Percentiles rank a stretch among this genome's conserved stretches.
Conservation (phyloP, 2,797 vertebrate genomes). For the Phataginus tetradactyla region DNA sequence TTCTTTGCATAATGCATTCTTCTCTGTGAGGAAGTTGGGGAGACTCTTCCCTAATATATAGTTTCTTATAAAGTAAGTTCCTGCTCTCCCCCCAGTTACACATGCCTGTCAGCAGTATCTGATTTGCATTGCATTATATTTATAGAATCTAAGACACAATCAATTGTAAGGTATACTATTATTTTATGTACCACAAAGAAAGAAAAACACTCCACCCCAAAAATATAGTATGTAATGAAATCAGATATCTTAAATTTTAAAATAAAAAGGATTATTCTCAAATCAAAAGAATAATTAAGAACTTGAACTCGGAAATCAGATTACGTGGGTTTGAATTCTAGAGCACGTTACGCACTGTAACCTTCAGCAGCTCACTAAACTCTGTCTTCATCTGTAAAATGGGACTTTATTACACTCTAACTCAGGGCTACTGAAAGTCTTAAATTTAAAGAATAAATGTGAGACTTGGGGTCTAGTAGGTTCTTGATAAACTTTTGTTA, state of each 20-base stretch:
- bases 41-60: constrained; percentile 54
- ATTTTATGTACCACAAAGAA: constrained; percentile 38
- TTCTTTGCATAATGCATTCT: constrained; percentile 69
- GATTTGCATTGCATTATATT: constrained; percentile 54
- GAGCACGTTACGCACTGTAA: background rate
- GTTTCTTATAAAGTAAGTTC: constrained; percentile 55
- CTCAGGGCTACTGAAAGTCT: background rate
- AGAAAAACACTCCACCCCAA: constrained; percentile 12
- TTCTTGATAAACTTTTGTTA: background rate
- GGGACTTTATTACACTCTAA: background rate
- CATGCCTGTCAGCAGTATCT: constrained; percentile 1
- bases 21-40: constrained; percentile 55
- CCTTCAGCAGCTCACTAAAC: background rate
- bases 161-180: background rate
- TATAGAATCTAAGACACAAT: constrained; percentile 9
- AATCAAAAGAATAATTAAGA: constrained; percentile 44
- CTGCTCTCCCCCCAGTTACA: constrained; percentile 31
- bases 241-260: background rate
- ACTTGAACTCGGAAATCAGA: background rate
- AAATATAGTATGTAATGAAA: background rate
- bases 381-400: constrained; percentile 26
- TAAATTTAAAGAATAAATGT: background rate
- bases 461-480: background rate
- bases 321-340: background rate
- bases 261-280: background rate